Base-by-base conservation (phyloP, 2,113 vertebrate genomes). In the Pelodiscus sinensis region DNA sequence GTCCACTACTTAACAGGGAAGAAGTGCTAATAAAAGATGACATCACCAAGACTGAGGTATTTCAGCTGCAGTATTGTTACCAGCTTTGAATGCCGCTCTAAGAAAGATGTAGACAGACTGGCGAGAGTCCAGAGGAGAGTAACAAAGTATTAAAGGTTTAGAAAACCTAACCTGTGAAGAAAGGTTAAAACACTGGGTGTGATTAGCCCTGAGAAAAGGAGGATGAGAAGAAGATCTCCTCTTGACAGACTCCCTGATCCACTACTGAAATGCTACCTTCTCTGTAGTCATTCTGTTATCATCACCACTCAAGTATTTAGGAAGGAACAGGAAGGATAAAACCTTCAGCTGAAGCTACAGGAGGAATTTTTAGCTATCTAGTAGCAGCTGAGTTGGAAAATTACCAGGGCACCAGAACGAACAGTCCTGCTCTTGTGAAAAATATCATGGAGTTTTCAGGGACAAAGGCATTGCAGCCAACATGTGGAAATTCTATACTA, bases 401-500 rank as follows among this genome's bases (percentile, higher is more conserved):
- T 75, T 38, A 75, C 71, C 71, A 75, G 71, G 35, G 71, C 35
- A 44, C 9, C 11, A 24, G 9, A 75, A 75, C 71, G 12, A 24
- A 38, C 35, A 38, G 35, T 22, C 71, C 38, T 44, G 24, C 11
- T 44, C 10, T 21, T 75, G 71, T 44, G 71, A 21, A 38, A 75
- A 44, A 75, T 44, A 27, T 15, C 62, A 68, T 16, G 62, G 14
- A n/a, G 62, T 68, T 68, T 68, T n/a, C 62, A n/a, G 7, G 18
- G 62, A 68, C 16, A n/a, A 65, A 65, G 8, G 29, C 12, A 62
- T 29, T 29, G 24, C 12, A 62, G 12, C 62, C 62, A 65, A 65
- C 62, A 65, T 31, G 44, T 4, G 82, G 80, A 94, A 95, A 93
- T 50, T 85, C 83, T 85, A 87, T 68, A 82, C 84, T 52, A 58